These are phyloP conservation scores for Julus scandinavius DNA, from an alignment of 2,888 invertebrate species.

Conservation along the genomic window DNA sequence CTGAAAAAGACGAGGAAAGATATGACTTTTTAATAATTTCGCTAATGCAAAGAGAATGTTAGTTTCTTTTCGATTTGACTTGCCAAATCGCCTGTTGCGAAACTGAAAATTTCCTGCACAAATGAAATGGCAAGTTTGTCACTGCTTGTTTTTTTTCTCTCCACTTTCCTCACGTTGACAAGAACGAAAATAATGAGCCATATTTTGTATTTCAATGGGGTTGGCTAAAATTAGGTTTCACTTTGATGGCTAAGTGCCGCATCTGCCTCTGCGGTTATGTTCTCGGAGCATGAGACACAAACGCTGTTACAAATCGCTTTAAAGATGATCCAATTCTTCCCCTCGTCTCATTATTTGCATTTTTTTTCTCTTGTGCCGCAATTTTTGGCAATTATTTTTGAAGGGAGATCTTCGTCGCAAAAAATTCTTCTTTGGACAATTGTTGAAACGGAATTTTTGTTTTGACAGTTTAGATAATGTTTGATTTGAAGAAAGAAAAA, in stretches of 20 bases:
- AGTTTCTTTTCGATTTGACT: too few species aligned
- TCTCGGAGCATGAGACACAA: background rate
- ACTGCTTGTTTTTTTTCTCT: background rate
- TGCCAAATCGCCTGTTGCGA: background rate
- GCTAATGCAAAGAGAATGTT: too few species aligned
- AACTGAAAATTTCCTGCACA: background rate
- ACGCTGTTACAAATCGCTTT: background rate
- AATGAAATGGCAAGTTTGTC: background rate
- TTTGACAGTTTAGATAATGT: too few species aligned
- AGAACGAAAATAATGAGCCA: slow-evolving; percentile 15
- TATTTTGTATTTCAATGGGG: background rate
- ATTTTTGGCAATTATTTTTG: too few species aligned
- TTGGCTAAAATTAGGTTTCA: background rate
- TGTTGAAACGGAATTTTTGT: too few species aligned
- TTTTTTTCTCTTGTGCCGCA: background rate
- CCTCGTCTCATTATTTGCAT: background rate
- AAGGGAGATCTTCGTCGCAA: too few species aligned
- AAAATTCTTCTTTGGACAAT: too few species aligned
- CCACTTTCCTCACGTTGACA: background rate
- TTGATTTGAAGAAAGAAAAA: too few species aligned
- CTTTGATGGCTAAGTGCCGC: slow-evolving; percentile 34
- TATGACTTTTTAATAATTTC: background rate
- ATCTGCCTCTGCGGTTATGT: slow-evolving; percentile 2
- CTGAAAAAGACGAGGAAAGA: background rate
- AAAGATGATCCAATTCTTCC: background rate